Base-by-base conservation (phyloP, 2,113 vertebrate species). In the Recurvirostra avosetta region DNA sequence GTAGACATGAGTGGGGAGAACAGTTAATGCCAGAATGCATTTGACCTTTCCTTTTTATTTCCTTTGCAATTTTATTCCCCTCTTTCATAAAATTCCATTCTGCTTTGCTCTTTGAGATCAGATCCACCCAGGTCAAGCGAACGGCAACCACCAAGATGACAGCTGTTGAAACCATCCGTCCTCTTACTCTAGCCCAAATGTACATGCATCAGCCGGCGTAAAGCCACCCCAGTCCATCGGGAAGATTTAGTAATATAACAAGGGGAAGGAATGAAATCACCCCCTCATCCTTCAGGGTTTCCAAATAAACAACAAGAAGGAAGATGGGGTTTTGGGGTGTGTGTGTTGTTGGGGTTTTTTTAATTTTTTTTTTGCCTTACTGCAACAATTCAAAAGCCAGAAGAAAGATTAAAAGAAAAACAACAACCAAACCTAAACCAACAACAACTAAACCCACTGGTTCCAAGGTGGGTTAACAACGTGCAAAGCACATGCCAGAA, bases 381-480 rank as follows among this genome's bases (percentile, higher is more conserved):
- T 91, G 43, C 20, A 90, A 63, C 16, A 70, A 81, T 49, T 77
- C 52, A 78, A 84, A 93, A 92, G 17, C 5, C 49, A 91, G 53
- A 77, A 85, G 29, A 83, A 87, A 67, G 9, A 53, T 56, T 78
- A 34, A 4, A 43, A 78, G 79, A 43, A 72, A 15, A 7, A 0
- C 32, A 16, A 12, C 12, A 83, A 84, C n/a, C 53, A 71, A 76
- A 41, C 36, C 27, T 56, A 75, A 80, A 76, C 13, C 58, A 67
- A 63, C 52, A 90, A 43, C 65, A 92, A 67, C 36, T 61, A 53
- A 82, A 85, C 16, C 63, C 75, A 40, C 27, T 3, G 2, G 43
- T 95, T 93, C 96, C 90, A 95, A 94, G 95, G 90, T 88, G 74
- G 66, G 52, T 97, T 85, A 88, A 91, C 92, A 95, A 93, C 0